Evolutionary conservation across 2,888 invertebrate genomes (phyloP), one percentile per base, ranked within the genome.

Genomic region (Trichacis sp.): DNA sequence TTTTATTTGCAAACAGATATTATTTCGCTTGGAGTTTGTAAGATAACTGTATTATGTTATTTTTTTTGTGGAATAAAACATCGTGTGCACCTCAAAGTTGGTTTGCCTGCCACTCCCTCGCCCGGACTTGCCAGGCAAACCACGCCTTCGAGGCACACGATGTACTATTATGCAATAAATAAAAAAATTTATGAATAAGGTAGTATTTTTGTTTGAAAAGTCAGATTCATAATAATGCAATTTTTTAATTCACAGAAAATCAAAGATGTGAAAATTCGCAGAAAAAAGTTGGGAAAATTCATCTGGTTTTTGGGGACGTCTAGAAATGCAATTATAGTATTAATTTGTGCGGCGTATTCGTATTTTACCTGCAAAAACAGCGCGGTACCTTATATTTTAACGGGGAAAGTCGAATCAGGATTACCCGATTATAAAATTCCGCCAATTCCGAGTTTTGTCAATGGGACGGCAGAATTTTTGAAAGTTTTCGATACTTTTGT

Each of bases 291-390:
- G 1, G 87, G 86, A 71, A 88, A 85, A 66, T 66, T 84, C 12
- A 73, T 91, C 8, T 92, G 91, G 90, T 87, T 91, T 58, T 68
- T 87, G 0, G 90, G 90, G 0, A 90, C 91, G 0, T 88, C 89
- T 0, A 87, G 92, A 66, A 93, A 93, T 77, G 92, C 92, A 0
- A 85, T 92, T 1, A 88, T 91, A 0, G 92, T 93, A 0, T 84
- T 92, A 0, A 58, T 88, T 0, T 89, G 89, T 40, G 87, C 90
- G 0, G 77, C 87, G 0, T 70, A 88, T 1, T 90, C 91, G 0
- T 90, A 85, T 73, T 77, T 87, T 48, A 84, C 90, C 19, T 85
- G 88, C 51, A 75, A 78, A 46, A 81, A 86, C 48, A 85, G 85
- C 1, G 68, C 60, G 1, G 73, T 79, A 0, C 89, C 90, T 0